Conservation (phyloP, 2,888 invertebrate species). For the Drosophila niveifrons region DNA sequence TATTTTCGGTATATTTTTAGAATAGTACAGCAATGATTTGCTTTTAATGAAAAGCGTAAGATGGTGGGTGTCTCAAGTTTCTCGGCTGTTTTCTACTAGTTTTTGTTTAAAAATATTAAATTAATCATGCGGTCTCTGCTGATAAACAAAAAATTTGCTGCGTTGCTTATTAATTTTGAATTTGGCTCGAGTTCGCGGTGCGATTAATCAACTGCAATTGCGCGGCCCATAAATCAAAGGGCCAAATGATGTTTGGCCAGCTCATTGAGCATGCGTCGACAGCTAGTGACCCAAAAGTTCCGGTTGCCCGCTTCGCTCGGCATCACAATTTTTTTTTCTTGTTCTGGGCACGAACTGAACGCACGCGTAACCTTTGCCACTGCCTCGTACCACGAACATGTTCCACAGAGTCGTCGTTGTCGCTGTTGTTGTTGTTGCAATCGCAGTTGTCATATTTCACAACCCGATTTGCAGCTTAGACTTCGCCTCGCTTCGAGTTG, state of each 20-base stretch:
- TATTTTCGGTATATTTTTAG: no score
- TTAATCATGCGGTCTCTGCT: no score
- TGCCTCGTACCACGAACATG: constrained; percentile 19
- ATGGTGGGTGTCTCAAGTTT: no score
- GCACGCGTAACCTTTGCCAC: constrained; percentile 82
- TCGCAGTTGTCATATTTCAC: constrained; percentile 53
- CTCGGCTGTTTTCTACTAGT: no score
- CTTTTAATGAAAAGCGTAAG: no score
- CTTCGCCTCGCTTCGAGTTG: not conserved
- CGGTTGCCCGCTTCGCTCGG: constrained; percentile 26
- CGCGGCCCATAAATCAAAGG: constrained; percentile 62
- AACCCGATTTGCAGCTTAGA: constrained; percentile 75
- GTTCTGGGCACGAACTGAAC: constrained; percentile 82
- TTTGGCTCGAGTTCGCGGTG: constrained; percentile 15
- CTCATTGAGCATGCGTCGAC: constrained; percentile 64
- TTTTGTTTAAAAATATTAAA: no score
- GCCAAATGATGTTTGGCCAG: constrained; percentile 37
- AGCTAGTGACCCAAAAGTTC: constrained; percentile 64
- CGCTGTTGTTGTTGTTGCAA: constrained; percentile 16
- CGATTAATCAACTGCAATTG: constrained; percentile 68
- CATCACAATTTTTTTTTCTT: constrained; percentile 12
- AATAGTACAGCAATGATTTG: no score
- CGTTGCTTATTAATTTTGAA: not conserved
- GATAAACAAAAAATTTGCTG: no score
- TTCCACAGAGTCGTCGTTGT: constrained; percentile 6